Percentiles rank a stretch among this genome's conserved stretches.
Evolutionary conservation across 2,888 invertebrate genomes (phyloP).

Genomic region (Campoplex nolae): DNA sequence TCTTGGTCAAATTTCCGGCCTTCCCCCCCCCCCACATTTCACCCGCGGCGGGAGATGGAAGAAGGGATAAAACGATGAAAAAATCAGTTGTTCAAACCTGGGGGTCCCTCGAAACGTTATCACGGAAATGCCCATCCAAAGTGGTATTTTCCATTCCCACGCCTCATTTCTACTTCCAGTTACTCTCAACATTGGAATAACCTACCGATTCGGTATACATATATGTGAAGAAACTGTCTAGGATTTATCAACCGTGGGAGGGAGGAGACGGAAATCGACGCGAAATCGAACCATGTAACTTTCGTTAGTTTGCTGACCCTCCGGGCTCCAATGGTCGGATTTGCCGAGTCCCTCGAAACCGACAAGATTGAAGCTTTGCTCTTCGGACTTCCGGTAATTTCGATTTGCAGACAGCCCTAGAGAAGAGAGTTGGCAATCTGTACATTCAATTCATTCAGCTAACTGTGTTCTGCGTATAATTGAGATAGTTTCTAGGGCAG

Average conservation of each 20-base stretch:
- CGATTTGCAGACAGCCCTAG: neutral
- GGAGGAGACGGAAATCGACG: conserved; percentile 40
- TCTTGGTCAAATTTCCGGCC: neutral
- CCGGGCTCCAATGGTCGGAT: neutral
- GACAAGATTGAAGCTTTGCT: conserved; percentile 34
- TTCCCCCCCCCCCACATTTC: neutral
- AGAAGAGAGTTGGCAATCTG: neutral
- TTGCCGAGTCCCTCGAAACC: neutral
- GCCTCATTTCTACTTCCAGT: neutral
- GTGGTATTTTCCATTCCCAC: neutral
- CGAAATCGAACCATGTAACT: conserved; percentile 58
- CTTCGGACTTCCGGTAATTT: conserved; percentile 39
- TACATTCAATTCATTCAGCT: neutral
- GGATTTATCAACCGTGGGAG: neutral
- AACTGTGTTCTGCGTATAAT: neutral
- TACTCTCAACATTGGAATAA: neutral
- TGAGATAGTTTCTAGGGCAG: neutral
- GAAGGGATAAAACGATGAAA: neutral
- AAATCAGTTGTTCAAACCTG: neutral
- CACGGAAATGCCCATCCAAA: neutral
- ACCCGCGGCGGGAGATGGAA: too few relatives aligned
- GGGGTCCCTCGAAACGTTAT: neutral
- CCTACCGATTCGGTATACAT: neutral
- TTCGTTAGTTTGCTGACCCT: conserved; percentile 53
- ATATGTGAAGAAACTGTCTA: neutral